Evolutionary conservation across 1,140 invertebrate genomes (phyloP).

Genomic region (Mizuhopecten yessoensis): DNA sequence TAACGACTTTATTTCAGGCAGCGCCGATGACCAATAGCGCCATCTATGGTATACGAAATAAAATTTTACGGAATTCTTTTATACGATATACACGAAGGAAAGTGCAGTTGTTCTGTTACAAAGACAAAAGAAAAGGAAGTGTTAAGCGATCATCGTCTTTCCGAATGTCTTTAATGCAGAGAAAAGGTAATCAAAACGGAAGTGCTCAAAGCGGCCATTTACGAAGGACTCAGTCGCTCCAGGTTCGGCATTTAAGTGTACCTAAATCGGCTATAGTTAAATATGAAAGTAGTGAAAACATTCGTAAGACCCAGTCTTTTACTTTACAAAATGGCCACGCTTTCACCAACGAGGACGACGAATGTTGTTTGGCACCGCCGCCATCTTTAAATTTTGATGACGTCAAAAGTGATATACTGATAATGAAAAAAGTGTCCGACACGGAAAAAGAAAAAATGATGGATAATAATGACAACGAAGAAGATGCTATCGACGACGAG

Average conservation of each 20-base stretch:
- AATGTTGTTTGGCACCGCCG: conserved; percentile 10
- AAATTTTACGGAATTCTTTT: conserved; percentile 74
- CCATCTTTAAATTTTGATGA: neutral
- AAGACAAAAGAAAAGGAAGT: conserved; percentile 70
- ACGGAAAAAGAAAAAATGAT: neutral
- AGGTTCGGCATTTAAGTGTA: conserved; percentile 50
- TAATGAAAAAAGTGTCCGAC: conserved; percentile 1
- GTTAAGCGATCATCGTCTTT: conserved; percentile 66
- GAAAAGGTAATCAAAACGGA: conserved; percentile 61
- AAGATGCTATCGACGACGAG: neutral
- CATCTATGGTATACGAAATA: conserved; percentile 76
- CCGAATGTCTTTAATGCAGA: conserved; percentile 58
- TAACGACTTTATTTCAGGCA: conserved; percentile 73
- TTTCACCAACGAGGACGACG: neutral
- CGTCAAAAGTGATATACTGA: neutral
- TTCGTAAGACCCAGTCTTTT: conserved; percentile 58
- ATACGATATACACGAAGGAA: conserved; percentile 68
- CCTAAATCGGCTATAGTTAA: conserved; percentile 42
- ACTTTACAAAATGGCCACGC: conserved; percentile 52
- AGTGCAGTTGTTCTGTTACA: conserved; percentile 68
- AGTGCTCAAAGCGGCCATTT: conserved; percentile 28
- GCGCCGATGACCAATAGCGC: conserved; percentile 75
- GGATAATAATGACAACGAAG: conserved; percentile 3
- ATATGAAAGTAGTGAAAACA: conserved; percentile 41
- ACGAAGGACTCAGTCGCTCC: conserved; percentile 58